These are phyloP conservation scores for Cephonodes hylas DNA, from an alignment of 2,888 invertebrate genomes.

Conservation along the genomic window DNA sequence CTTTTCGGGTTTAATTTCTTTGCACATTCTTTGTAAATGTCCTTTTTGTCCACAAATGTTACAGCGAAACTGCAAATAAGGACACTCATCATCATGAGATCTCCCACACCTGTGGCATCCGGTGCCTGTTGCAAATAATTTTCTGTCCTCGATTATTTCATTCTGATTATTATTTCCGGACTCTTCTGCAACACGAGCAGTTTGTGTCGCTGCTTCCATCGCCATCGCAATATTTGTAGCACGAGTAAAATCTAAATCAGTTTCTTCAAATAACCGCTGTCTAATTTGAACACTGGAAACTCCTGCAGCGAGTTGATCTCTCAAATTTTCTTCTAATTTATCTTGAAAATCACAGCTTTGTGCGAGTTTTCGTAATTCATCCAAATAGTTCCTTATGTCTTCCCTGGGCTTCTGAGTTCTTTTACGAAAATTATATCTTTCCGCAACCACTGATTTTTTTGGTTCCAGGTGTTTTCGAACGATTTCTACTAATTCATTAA, in stretches of 20 bases:
- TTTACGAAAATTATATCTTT: background rate
- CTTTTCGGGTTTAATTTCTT: background rate
- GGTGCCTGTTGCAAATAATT: background rate
- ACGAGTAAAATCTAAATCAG: background rate
- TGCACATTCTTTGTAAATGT: slow-evolving; percentile 1
- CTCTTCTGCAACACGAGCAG: background rate
- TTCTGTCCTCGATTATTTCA: background rate
- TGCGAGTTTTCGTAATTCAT: background rate
- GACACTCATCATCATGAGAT: background rate
- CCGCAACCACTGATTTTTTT: background rate
- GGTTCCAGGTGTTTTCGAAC: slow-evolving; percentile 1
- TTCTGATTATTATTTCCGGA: background rate
- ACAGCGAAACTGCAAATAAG: background rate
- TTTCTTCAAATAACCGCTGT: background rate
- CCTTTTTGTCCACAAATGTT: slow-evolving; percentile 3
- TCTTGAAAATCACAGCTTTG: background rate
- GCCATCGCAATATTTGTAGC: background rate
- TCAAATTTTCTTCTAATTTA: background rate
- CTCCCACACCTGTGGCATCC: background rate
- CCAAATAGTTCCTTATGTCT: background rate
- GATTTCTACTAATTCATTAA: slow-evolving; percentile 1
- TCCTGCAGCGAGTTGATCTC: background rate
- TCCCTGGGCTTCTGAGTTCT: background rate
- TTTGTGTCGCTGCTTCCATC: background rate
- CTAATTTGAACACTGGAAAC: background rate